Evolutionary conservation across 2,113 vertebrate species (phyloP).

Genomic region (Narcine bancroftii): DNA sequence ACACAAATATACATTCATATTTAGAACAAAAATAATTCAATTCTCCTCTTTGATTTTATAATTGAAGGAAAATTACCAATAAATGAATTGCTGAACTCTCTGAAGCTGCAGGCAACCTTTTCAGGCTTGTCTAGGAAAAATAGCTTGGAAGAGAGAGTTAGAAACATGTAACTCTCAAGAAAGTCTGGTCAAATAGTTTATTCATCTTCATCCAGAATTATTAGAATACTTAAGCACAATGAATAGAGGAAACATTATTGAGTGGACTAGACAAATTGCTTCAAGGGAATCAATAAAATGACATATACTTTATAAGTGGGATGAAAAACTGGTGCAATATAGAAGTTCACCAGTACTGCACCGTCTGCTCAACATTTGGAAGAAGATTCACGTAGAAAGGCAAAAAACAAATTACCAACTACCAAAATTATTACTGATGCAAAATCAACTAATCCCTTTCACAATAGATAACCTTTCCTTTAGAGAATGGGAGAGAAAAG

Average conservation of each 20-base stretch:
- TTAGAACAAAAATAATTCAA: background rate
- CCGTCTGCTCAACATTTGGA: too few relatives aligned
- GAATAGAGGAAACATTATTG: background rate
- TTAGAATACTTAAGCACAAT: background rate
- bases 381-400: too few relatives aligned
- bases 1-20: background rate
- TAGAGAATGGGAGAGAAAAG: too few relatives aligned
- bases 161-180: background rate
- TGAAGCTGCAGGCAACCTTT: too few relatives aligned
- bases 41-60: background rate
- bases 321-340: too few relatives aligned
- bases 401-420: too few relatives aligned
- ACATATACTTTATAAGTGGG: too few relatives aligned
- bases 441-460: too few relatives aligned
- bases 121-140: background rate
- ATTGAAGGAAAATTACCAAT: background rate
- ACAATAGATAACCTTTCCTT: too few relatives aligned
- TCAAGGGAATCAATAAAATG: too few relatives aligned
- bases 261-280: background rate
- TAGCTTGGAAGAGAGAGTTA: background rate
- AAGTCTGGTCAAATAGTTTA: background rate
- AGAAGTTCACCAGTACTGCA: too few relatives aligned
- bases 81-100: background rate
- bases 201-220: background rate
- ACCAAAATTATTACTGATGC: too few relatives aligned